Conservation (phyloP, 2,888 invertebrate species). For the Aquatica leii region DNA sequence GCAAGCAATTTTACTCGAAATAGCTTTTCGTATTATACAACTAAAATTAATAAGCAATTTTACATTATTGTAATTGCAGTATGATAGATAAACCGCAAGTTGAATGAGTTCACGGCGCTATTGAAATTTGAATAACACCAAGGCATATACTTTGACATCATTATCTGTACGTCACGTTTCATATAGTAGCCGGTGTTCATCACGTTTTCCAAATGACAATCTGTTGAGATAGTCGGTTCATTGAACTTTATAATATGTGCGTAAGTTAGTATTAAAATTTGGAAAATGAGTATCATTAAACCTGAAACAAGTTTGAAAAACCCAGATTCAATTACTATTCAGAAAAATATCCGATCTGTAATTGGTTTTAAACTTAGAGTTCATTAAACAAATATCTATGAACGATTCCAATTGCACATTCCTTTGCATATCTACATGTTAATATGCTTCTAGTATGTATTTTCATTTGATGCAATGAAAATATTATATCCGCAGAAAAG, state of each 20-base stretch:
- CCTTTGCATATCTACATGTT: too few species aligned
- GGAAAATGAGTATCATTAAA: too few species aligned
- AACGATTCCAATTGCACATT: too few species aligned
- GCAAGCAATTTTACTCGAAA: conserved; percentile 31
- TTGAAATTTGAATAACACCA: conserved; percentile 50
- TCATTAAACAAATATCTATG: too few species aligned
- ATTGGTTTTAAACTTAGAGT: too few species aligned
- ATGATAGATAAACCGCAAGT: conserved; percentile 52
- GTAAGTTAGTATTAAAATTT: too few species aligned
- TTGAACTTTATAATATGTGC: conserved; percentile 20
- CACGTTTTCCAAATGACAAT: conserved; percentile 56
- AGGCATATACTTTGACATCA: conserved; percentile 58
- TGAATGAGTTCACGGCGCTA: conserved; percentile 40
- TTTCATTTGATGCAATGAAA: too few species aligned
- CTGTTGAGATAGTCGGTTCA: conserved; percentile 42
- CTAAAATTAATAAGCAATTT: conserved; percentile 20
- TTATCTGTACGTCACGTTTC: conserved; percentile 59
- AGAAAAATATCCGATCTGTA: too few species aligned
- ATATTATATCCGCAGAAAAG: too few species aligned
- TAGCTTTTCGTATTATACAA: conserved; percentile 25
- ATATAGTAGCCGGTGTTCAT: conserved; percentile 60
- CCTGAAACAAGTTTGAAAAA: too few species aligned
- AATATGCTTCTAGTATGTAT: too few species aligned
- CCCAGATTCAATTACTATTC: too few species aligned
- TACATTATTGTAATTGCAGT: conserved; percentile 32